Evolutionary conservation across 2,797 vertebrate species (phyloP), one percentile per base, ranked within the genome.

Genomic region (Enteromius fasciolatus): DNA sequence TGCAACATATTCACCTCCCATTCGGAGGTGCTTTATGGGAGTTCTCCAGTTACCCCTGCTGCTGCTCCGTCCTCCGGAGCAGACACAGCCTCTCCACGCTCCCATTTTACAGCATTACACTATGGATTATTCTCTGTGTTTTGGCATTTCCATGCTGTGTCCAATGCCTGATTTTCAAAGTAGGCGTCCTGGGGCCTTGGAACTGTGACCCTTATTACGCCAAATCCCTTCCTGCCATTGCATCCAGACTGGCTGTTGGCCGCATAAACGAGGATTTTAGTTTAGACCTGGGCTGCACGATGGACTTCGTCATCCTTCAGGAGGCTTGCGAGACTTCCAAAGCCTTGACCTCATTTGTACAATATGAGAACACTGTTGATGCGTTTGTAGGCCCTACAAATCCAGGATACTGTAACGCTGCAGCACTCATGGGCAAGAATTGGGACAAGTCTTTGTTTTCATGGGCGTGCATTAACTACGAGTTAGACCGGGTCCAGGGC

Each of bases 171-270:
- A 92, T 93, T 74, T 93, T 95, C 87, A 95, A 91, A 90, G 93
- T 95, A 5, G 94, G 94, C n/a, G 90, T 94, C 2, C 70, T 95
- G 46, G 96, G 96, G 31, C 96, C 94, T 28, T 97, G 94, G 94
- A 92, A 94, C 90, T 95, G 94, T 83, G 93, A 95, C 89, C 89
- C 88, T 0, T 36, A 93, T 10, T 93, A 93, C 83, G 91, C 92
- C 83, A 94, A 91, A 89, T 91, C 94, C 5, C 84, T 93, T 48
- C 95, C 94, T 0, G 85, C 88, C 1, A 85, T 89, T 0, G 93
- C 93, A 0, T 93, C 94, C 75, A 91, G 89, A 50, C 89, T 94
- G 4, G 94, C 93, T 1, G 90, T 94, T 44, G 88, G 78, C 86
- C 89, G 94, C 85, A 95, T 94, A 76, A 96, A 95, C 66, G 85